phyloP scores from a whole-genome alignment of 2,888 invertebrate species.

The Drosophila mayaguana region DNA sequence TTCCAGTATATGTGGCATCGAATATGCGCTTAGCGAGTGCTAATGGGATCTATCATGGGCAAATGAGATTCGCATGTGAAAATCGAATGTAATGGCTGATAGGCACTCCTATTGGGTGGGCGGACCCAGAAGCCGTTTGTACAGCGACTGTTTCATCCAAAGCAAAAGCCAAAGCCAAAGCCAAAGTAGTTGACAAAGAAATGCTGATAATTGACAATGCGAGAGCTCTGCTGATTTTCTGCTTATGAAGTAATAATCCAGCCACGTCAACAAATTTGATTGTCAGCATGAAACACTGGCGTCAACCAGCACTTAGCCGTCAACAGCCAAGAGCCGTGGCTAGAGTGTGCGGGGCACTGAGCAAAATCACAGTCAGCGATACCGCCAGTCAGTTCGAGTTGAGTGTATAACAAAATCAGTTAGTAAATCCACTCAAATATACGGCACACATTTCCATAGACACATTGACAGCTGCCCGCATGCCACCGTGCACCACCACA shows the following conservation, averaged over 20 bases:
- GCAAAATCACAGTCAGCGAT: conserved; percentile 68
- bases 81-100: conserved; percentile 76
- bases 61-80: conserved; percentile 76
- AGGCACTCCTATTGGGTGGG: conserved; percentile 59
- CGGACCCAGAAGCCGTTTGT: conserved; percentile 23
- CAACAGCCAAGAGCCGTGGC: conserved; percentile 40
- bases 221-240: conserved; percentile 56
- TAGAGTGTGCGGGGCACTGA: conserved; percentile 10
- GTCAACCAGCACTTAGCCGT: conserved; percentile 44
- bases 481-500: conserved; percentile 21
- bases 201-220: conserved; percentile 77
- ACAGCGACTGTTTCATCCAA: conserved; percentile 10
- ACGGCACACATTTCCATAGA: conserved; percentile 76
- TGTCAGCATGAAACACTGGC: conserved; percentile 71
- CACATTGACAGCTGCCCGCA: conserved; percentile 81
- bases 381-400: conserved; percentile 40
- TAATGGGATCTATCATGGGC: conserved; percentile 71
- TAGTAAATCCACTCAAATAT: conserved; percentile 81
- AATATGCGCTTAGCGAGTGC: conserved; percentile 67
- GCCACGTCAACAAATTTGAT: conserved; percentile 81
- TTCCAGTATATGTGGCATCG: conserved; percentile 67
- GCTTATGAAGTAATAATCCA: conserved; percentile 82
- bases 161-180: conserved; percentile 9
- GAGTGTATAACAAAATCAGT: conserved; percentile 78
- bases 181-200: conserved; percentile 65